phyloP scores from a whole-genome alignment of 2,888 invertebrate species.

The Lepidochrysops patricia region DNA sequence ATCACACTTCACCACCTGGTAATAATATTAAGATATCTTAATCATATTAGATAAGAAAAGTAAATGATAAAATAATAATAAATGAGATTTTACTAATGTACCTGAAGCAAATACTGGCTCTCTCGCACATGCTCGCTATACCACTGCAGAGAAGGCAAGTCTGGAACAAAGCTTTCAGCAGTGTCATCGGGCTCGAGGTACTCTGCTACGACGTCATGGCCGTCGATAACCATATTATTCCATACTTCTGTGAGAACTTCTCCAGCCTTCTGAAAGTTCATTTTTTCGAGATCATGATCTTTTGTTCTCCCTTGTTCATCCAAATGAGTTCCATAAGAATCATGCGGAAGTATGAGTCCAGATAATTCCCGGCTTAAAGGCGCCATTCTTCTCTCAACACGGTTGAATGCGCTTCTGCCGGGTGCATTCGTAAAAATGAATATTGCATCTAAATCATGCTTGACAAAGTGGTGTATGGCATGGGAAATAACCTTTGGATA shows the following conservation, averaged over 20 bases:
- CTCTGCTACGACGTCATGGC: background rate
- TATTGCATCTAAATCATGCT: constrained; percentile 22
- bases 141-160: constrained; percentile 15
- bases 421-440: constrained; percentile 29
- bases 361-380: constrained; percentile 27
- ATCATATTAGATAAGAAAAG: too few species aligned
- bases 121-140: constrained; percentile 27
- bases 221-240: constrained; percentile 12
- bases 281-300: constrained; percentile 27
- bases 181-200: background rate
- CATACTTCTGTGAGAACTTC: constrained; percentile 26
- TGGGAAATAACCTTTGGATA: constrained; percentile 25
- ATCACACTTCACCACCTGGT: too few species aligned
- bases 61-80: too few species aligned
- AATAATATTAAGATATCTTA: too few species aligned
- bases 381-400: constrained; percentile 29
- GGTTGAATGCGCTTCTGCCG: constrained; percentile 27
- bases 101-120: constrained; percentile 25
- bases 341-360: constrained; percentile 27
- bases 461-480: constrained; percentile 28
- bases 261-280: constrained; percentile 26
- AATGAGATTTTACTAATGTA: too few species aligned
- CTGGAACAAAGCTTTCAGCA: constrained; percentile 17
- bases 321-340: constrained; percentile 29
- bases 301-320: constrained; percentile 26